Base-by-base conservation (phyloP, 2,113 vertebrate species). In the Cairina moschata region DNA sequence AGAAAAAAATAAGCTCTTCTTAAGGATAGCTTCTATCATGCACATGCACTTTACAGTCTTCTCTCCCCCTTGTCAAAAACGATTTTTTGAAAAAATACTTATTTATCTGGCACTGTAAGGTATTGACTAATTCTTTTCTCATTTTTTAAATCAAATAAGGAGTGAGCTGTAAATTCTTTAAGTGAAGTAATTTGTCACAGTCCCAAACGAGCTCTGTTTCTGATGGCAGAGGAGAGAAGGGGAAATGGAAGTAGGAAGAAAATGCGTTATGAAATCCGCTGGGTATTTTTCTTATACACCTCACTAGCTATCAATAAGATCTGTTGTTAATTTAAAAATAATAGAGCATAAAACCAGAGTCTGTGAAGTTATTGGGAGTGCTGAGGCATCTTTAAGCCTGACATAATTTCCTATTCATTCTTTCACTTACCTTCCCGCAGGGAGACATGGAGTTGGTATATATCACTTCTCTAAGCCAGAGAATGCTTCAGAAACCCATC, bases 321-420 rank as follows among this genome's bases (percentile, higher is more conserved):
- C 72, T 91, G 91, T 83, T 97, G 71, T 62, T 91, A 54, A 87
- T 95, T 89, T 92, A 76, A 92, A 93, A 94, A 59, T 72, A 93
- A 73, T 65, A 72, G 60, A 73, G 44, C 81, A 25, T 79, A 68
- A 88, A 89, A 32, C 42, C 28, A 58, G 80, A 58, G 9, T 60
- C 25, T 44, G 63, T 82, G 77, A 82, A 91, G 63, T 76, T 91
- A 32, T 6, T 65, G 58, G 75, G 40, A 83, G 48, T 94, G 72
- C 26, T 73, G 59, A 84, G 46, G 60, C 34, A 18, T 77, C 91
- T 92, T 95, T 76, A 87, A 83, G 82, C 40, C 92, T 95, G 94
- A 69, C 94, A 73, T 86, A 66, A 85, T 77, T 95, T 97, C 83
- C 83, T 92, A 46, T 84, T 75, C 42, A 6, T 92, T 92, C 68